These are phyloP conservation scores for Panthera uncia DNA, from an alignment of 2,113 vertebrate genomes.

Conservation along the genomic window DNA sequence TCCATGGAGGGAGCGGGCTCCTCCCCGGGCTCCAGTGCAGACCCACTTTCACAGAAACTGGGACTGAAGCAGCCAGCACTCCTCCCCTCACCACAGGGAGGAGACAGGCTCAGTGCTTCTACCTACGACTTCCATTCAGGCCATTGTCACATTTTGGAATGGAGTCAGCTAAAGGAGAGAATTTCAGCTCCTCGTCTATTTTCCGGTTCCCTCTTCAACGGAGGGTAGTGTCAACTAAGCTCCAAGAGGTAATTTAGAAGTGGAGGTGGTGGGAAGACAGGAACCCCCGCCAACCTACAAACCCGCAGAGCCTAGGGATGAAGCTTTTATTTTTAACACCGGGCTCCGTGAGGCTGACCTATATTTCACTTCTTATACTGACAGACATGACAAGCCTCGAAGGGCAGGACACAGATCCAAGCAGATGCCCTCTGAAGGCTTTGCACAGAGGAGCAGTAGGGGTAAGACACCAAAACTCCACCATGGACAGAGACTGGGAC, in stretches of 20 bases:
- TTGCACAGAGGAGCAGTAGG: background rate
- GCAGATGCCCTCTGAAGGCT: background rate
- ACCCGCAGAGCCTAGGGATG: background rate
- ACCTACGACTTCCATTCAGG: too few species aligned
- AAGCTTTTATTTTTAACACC: constrained; percentile 47
- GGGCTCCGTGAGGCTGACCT: constrained; percentile 33
- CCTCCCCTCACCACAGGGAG: background rate
- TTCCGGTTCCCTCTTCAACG: background rate
- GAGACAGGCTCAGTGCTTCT: background rate
- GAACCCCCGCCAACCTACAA: background rate
- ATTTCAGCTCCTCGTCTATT: background rate
- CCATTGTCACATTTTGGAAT: background rate
- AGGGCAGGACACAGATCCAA: background rate
- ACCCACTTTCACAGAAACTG: background rate
- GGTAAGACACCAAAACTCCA: background rate
- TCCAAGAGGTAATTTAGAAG: background rate
- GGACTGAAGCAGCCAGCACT: background rate
- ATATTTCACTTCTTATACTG: background rate
- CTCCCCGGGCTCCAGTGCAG: background rate
- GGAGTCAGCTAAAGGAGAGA: background rate
- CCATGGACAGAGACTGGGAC: background rate
- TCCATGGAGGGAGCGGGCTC: background rate
- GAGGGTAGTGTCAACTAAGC: background rate
- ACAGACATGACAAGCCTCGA: background rate
- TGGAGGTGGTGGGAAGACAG: background rate